phyloP scores from a whole-genome alignment of 2,797 vertebrate species.

The Strix occidentalis region DNA sequence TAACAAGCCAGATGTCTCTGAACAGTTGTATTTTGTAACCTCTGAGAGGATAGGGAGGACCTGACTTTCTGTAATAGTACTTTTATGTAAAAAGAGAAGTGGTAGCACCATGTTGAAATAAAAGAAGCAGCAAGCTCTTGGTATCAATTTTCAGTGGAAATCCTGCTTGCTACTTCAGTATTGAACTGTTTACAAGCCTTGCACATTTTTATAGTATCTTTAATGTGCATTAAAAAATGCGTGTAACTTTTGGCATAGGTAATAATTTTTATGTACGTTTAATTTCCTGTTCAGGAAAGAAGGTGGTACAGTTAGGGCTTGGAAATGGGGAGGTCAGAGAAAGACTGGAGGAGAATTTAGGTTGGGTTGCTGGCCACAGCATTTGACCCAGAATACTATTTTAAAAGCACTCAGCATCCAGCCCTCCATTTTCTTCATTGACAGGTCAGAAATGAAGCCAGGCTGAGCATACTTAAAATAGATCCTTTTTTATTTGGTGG shows the following conservation, averaged over 20 bases:
- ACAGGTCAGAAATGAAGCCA: background rate
- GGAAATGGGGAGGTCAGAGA: background rate
- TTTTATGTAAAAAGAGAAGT: constrained; percentile 3
- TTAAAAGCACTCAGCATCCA: background rate
- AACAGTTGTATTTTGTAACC: constrained; percentile 39
- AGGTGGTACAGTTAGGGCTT: background rate
- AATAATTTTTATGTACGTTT: background rate
- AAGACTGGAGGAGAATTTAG: background rate
- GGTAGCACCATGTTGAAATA: background rate
- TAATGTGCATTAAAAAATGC: background rate
- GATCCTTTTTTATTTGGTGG: background rate
- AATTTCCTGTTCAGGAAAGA: background rate
- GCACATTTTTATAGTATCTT: background rate
- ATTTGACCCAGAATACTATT: background rate
- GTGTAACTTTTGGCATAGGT: background rate
- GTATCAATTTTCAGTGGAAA: background rate
- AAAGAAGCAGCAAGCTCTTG: background rate
- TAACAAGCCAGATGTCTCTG: constrained; percentile 28
- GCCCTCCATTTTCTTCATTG: background rate
- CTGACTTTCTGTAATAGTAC: constrained; percentile 44
- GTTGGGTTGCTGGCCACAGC: background rate
- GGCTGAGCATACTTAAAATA: background rate
- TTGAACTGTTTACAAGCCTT: background rate
- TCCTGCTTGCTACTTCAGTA: background rate
- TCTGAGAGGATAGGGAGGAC: constrained; percentile 45